Evolutionary conservation across 2,888 invertebrate species (phyloP).

Genomic region (Cartodere bifasciata): DNA sequence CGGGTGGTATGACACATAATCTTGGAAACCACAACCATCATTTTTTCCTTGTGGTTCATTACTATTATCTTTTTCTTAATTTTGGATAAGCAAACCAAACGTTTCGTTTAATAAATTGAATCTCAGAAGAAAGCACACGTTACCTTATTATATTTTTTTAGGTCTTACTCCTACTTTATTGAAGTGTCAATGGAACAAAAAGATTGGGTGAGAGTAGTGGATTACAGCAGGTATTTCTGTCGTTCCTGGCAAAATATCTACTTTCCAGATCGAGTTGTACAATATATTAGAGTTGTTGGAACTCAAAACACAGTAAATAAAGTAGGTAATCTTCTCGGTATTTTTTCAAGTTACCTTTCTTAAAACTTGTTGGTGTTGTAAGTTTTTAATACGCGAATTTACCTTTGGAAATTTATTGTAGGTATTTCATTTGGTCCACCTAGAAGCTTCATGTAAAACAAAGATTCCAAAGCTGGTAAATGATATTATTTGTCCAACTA

Average conservation of each 20-base stretch:
- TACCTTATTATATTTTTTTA: too few species aligned
- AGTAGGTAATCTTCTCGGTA: constrained; percentile 34
- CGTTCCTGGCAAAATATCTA: constrained; percentile 94
- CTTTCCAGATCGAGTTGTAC: constrained; percentile 80
- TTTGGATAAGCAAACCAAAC: too few species aligned
- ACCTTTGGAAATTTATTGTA: constrained; percentile 20
- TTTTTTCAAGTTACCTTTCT: neutral
- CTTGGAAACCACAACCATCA: too few species aligned
- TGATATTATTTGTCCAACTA: constrained; percentile 67
- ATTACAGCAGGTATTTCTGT: constrained; percentile 85
- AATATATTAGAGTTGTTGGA: constrained; percentile 70
- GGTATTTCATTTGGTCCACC: constrained; percentile 85
- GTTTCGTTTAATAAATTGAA: constrained; percentile 3
- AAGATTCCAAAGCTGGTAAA: constrained; percentile 61
- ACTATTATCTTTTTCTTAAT: too few species aligned
- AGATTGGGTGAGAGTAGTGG: constrained; percentile 89
- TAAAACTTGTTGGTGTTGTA: neutral
- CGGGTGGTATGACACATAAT: too few species aligned
- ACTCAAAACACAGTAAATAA: constrained; percentile 93
- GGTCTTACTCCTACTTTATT: constrained; percentile 80
- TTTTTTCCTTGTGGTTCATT: too few species aligned
- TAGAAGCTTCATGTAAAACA: constrained; percentile 79
- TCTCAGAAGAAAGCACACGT: too few species aligned
- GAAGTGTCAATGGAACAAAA: constrained; percentile 91
- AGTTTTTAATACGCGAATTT: neutral